Evolutionary conservation across 2,113 vertebrate species (phyloP), one percentile per base, ranked within the genome.

Genomic region (Trochalopteron elliotii): DNA sequence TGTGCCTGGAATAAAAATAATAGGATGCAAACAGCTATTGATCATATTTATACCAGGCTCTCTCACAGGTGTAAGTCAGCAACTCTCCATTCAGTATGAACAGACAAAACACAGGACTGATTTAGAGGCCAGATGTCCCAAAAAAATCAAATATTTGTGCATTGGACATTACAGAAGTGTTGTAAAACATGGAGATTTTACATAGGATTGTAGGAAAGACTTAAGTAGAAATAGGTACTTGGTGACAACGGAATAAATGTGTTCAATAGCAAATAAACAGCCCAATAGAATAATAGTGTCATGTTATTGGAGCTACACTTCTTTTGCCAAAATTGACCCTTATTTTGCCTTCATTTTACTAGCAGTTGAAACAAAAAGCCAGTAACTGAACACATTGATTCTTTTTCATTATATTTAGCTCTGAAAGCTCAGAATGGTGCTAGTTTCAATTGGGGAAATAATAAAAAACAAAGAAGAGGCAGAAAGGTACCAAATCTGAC

Each of bases 1-100:
- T 80, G 91, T 19, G 78, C 64, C 50, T 50, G 5, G 79, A 87
- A 85, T 77, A 53, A 92, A 96, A 92, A 69, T 47, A 94, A 95
- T 75, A 65, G 68, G 28, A 92, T 86, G 85, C 82, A 96, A 94
- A 93, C 3, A 1, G 45, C 78, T 77, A 85, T 81, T 90, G 75
- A 88, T 96, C 71, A 59, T 55, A 80, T 90, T 93, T 92, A 90
- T 45, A 72, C 78, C 22, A 33, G 57, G 50, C 25, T 50, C 56
- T 11, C 57, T 95, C 67, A 69, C 53, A 95, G 82, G 70, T 93
- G 20, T 52, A 72, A 93, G 59, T n/a, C 59, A 90, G 67, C 42
- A 94, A 25, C 5, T 84, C 22, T 76, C 9, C 47, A 17, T 59
- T 92, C 40, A 59, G 11, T 22, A 45, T 6, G 11, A 83, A 44